phyloP scores from a whole-genome alignment of 1,140 invertebrate genomes.

The Armadillidium nasatum region DNA sequence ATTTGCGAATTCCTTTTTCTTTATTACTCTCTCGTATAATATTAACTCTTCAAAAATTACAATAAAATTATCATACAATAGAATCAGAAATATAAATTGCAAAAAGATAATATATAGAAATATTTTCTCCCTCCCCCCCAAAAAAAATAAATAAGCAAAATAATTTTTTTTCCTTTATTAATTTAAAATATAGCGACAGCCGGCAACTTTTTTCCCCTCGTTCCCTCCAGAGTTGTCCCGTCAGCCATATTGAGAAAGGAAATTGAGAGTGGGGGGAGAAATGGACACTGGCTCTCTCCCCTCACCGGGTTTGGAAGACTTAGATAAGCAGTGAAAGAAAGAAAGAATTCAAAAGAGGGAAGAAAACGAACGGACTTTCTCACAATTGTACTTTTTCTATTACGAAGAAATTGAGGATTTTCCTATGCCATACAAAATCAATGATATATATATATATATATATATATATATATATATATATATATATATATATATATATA shows the following conservation, averaged over 20 bases:
- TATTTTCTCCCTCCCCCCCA: neutral
- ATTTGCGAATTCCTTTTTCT: neutral
- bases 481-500: conserved; percentile 14
- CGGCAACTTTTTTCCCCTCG: neutral
- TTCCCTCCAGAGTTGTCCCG: conserved; percentile 7
- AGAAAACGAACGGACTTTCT: neutral
- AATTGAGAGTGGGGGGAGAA: neutral
- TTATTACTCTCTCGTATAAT: neutral
- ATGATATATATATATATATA: neutral
- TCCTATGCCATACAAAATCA: neutral
- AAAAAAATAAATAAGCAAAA: neutral
- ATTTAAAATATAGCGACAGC: neutral
- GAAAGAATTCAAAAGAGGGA: neutral
- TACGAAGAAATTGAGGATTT: neutral
- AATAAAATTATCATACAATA: neutral
- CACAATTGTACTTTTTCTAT: conserved; percentile 2
- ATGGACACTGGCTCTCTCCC: conserved; percentile 1
- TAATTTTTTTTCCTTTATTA: conserved; percentile 6
- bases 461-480: neutral
- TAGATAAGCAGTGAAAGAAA: neutral
- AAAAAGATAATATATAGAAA: neutral
- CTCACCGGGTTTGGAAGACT: neutral
- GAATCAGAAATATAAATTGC: neutral
- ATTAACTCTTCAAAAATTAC: neutral
- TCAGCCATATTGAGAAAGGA: conserved; percentile 7